Base-by-base conservation (phyloP, 2,888 invertebrate genomes). In the Harpalus rufipes region DNA sequence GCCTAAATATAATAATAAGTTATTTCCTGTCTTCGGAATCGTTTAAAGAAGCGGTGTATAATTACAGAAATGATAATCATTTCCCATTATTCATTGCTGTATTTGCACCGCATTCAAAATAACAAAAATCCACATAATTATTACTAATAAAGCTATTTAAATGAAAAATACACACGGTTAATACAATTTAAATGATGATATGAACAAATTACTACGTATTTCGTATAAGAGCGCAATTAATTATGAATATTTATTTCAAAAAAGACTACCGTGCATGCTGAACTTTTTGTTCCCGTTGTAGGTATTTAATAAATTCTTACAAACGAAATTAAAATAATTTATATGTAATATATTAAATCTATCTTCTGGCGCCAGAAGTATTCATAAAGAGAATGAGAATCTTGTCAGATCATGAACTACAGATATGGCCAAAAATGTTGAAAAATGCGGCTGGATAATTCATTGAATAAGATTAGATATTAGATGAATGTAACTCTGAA, bases 141-240 rank as follows among this genome's bases (percentile, higher is more conserved):
- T 82, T 68, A 82, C 82, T 82, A 82, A 82, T 82, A 82, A 82
- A 82, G 82, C 82, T 72, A 68, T 82, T 82, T 72, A 72, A 82
- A 72, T 82, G 82, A 82, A 82, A 82, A 82, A 82, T 82, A 72
- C 72, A 14, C 12, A 51, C 41, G 14, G 72, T 51, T 68, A 68
- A 82, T 58, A 82, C 82, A 82, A 68, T 81, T 81, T 81, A 65
- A 81, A 65, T 63, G 65, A 65, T 65, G 65, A 72, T 82, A 72
- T 58, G 68, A 51, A 82, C 82, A 82, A 82, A 82, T 82, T 82
- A 82, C 82, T n/a, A 16, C 32, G 68, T 72, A 58, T 58, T 39
- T 82, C 72, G 56, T 18, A 32, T 58, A 18, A 72, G 72, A 10
- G 8, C 12, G 72, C 68, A 72, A 82, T 82, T 82, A 82, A 82